Conservation (phyloP, 1,140 invertebrate genomes). For the Physella acuta region DNA sequence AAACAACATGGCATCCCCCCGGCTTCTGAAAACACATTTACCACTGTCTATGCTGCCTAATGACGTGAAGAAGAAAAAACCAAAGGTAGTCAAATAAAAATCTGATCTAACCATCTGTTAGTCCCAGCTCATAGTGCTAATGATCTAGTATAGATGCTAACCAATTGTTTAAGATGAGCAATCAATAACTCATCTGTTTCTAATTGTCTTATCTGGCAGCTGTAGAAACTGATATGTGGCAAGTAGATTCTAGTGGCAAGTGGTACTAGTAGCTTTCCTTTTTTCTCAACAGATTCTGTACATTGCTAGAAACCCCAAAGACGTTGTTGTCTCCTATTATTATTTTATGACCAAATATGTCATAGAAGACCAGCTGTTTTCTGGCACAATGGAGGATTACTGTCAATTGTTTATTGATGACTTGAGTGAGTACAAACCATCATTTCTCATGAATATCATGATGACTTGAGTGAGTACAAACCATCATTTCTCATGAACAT, state of each 20-base stretch:
- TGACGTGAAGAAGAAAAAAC: slow-evolving; percentile 54
- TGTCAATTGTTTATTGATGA: slow-evolving; percentile 76
- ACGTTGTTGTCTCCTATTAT: slow-evolving; percentile 88
- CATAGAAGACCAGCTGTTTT: slow-evolving; percentile 63
- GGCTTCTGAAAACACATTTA: slow-evolving; percentile 63
- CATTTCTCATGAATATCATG: slow-evolving; percentile 29
- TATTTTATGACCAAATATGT: slow-evolving; percentile 71
- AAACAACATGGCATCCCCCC: slow-evolving; percentile 41
- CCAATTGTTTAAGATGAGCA: background rate
- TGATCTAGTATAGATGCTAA: background rate
- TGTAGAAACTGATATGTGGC: too few relatives aligned
- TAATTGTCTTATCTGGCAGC: background rate
- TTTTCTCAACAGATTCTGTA: slow-evolving; percentile 77
- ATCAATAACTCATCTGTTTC: slow-evolving; percentile 1
- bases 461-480: slow-evolving; percentile 71
- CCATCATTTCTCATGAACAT: background rate
- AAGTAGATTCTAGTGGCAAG: too few relatives aligned
- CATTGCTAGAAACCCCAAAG: slow-evolving; percentile 88
- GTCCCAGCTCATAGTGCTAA: background rate
- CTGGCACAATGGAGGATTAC: slow-evolving; percentile 71
- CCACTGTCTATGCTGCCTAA: slow-evolving; percentile 59
- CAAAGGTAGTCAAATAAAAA: slow-evolving; percentile 65
- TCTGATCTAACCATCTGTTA: background rate
- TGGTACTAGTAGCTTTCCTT: too few relatives aligned
- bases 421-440: slow-evolving; percentile 67